phyloP scores from a whole-genome alignment of 2,113 vertebrate species.

The Stigmatopora argus region DNA sequence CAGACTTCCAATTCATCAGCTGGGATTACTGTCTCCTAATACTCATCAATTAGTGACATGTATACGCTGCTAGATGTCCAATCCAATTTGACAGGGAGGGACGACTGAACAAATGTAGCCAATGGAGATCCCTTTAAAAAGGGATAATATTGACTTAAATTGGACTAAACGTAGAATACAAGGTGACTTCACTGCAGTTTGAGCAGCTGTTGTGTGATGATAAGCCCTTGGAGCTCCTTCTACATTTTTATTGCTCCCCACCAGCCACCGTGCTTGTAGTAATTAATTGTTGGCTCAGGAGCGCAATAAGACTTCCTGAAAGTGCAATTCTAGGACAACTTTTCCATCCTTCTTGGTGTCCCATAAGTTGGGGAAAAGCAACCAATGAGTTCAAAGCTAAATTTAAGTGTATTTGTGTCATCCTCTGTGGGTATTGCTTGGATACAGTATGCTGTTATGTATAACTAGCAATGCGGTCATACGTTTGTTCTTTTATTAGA shows the following conservation, averaged over 20 bases:
- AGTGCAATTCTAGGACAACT: background rate
- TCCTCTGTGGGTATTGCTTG: background rate
- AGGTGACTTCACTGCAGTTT: constrained; percentile 13
- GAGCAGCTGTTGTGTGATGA: constrained; percentile 32
- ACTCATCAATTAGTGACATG: no score
- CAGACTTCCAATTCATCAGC: no score
- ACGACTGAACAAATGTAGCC: no score
- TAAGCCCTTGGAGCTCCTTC: constrained; percentile 21
- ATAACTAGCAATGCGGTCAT: background rate
- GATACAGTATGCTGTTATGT: background rate
- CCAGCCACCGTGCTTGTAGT: constrained; percentile 20
- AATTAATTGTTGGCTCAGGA: constrained; percentile 28
- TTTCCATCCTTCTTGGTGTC: no score
- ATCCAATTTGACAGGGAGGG: no score
- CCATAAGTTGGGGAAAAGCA: background rate
- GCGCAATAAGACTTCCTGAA: constrained; percentile 25
- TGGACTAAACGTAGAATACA: background rate
- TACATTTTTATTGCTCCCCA: constrained; percentile 7
- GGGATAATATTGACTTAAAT: background rate
- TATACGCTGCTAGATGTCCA: no score
- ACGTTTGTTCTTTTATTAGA: background rate
- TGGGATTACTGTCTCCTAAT: no score
- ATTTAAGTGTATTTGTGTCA: background rate
- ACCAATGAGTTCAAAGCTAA: no score
- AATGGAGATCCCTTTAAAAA: no score